These are phyloP conservation scores for Dimorphilus gyrociliatus DNA, from an alignment of 2,888 invertebrate species.

Conservation along the genomic window DNA sequence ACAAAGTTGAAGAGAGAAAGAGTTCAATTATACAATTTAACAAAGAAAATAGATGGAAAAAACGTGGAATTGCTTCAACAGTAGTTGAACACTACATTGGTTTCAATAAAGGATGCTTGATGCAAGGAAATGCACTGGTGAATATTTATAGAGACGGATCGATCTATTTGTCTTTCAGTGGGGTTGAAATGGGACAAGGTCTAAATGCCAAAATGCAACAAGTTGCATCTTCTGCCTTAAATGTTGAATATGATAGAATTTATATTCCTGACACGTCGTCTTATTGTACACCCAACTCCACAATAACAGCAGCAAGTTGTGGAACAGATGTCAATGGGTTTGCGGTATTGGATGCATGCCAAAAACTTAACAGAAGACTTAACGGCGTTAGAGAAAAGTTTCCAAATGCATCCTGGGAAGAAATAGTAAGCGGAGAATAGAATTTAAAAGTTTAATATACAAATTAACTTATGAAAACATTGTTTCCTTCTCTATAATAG, in stretches of 20 bases:
- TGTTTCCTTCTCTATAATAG: too few relatives aligned
- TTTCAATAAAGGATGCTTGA: too few relatives aligned
- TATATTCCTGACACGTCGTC: constrained; percentile 28
- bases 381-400: too few relatives aligned
- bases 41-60: constrained; percentile 65
- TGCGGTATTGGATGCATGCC: constrained; percentile 27
- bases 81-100: too few relatives aligned
- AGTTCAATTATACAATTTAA: too few relatives aligned
- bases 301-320: constrained; percentile 30
- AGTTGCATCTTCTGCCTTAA: too few relatives aligned
- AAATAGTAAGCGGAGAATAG: too few relatives aligned
- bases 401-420: too few relatives aligned
- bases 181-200: constrained; percentile 95
- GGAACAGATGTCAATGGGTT: constrained; percentile 31
- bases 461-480: too few relatives aligned
- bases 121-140: constrained; percentile 63
- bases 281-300: constrained; percentile 27
- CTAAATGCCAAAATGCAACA: constrained; percentile 89
- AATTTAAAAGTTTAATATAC: too few relatives aligned
- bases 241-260: constrained; percentile 19
- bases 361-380: too few relatives aligned
- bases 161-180: constrained; percentile 63
- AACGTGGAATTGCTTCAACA: constrained; percentile 68
- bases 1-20: too few relatives aligned
- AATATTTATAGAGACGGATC: constrained; percentile 56